phyloP scores from a whole-genome alignment of 2,797 vertebrate species.

The Miichthys miiuy region DNA sequence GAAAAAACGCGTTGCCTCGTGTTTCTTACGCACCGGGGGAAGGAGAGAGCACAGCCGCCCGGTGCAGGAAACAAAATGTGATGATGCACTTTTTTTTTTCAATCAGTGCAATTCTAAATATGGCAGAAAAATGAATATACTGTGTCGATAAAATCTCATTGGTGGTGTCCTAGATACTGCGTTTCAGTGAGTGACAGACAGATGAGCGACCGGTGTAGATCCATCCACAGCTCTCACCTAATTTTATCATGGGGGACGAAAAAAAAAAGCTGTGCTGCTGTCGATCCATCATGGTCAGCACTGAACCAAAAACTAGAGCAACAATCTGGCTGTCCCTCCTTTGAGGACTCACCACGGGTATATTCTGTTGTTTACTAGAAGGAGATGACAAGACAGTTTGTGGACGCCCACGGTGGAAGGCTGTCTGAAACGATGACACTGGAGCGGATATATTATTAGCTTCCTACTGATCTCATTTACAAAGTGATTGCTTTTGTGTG shows the following conservation, averaged over 20 bases:
- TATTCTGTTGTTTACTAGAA: conserved; percentile 52
- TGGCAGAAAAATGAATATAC: conserved; percentile 13
- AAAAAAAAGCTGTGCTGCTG: conserved; percentile 23
- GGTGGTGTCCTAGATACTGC: conserved; percentile 38
- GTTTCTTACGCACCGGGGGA: conserved; percentile 8
- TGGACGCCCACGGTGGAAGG: conserved; percentile 36
- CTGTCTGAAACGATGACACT: conserved; percentile 57
- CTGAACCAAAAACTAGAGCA: conserved; percentile 32
- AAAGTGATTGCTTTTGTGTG: conserved; percentile 77
- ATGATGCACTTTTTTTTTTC: conserved; percentile 12
- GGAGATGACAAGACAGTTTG: conserved; percentile 56
- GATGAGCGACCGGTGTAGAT: conserved; percentile 30
- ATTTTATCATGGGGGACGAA: conserved; percentile 42
- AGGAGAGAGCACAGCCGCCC: neutral
- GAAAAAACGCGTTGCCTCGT: conserved; percentile 23
- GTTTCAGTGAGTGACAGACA: conserved; percentile 48
- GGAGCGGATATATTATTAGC: conserved; percentile 70
- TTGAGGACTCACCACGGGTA: neutral
- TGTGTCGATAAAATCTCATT: conserved; percentile 25
- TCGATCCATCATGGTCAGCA: conserved; percentile 56
- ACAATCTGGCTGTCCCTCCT: conserved; percentile 16
- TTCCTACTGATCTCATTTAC: conserved; percentile 79
- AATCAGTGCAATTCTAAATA: conserved; percentile 26
- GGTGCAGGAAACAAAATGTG: conserved; percentile 5
- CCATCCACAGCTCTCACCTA: conserved; percentile 26